Conservation (phyloP, 2,113 vertebrate species). For the Muscicapa adusta region DNA sequence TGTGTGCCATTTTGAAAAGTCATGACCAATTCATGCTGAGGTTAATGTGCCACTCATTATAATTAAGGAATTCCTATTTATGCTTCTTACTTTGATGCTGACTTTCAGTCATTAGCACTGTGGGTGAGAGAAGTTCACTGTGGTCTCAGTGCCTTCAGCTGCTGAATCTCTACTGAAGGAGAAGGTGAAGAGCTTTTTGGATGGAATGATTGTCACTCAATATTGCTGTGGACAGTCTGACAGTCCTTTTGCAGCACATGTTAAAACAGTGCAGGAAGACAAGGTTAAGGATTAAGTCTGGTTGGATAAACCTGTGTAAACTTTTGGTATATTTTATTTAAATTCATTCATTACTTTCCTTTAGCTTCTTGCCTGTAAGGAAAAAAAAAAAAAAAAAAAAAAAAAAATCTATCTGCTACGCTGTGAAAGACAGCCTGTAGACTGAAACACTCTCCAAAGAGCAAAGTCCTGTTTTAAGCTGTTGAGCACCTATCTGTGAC, state of each 20-base stretch:
- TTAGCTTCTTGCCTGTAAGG: background rate
- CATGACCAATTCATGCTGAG: conserved; percentile 31
- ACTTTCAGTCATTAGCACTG: background rate
- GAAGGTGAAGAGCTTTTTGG: background rate
- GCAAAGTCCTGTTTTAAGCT: background rate
- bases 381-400: background rate
- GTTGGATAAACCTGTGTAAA: background rate
- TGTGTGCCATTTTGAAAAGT: conserved; percentile 5
- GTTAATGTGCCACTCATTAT: conserved; percentile 36
- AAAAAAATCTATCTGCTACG: background rate
- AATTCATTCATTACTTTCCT: background rate
- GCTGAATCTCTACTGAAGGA: background rate
- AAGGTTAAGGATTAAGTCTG: background rate
- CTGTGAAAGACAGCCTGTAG: background rate
- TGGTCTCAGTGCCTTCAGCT: background rate
- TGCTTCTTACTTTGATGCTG: conserved; percentile 5
- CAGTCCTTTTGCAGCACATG: background rate
- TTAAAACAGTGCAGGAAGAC: background rate
- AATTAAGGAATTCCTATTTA: conserved; percentile 43
- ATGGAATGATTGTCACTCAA: background rate
- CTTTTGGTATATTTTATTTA: background rate
- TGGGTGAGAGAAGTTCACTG: background rate
- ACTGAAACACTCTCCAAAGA: background rate
- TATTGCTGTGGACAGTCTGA: background rate
- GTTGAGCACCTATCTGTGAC: background rate